Evolutionary conservation across 2,113 vertebrate species (phyloP), one percentile per base, ranked within the genome.

Genomic region (Brachyhypopomus occidentalis): DNA sequence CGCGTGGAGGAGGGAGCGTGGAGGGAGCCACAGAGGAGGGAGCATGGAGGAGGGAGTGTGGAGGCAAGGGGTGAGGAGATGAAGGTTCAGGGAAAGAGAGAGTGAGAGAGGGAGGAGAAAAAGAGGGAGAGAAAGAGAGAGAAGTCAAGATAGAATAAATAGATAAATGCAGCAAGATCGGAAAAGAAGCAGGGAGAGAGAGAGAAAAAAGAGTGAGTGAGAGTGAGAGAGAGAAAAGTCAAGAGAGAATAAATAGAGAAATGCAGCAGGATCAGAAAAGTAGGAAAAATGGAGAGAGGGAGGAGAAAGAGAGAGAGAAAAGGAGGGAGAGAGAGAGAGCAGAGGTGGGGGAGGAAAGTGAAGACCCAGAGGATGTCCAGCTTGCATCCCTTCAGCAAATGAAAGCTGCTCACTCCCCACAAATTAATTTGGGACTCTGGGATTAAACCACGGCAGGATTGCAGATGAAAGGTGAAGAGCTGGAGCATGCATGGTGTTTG

Each of bases 361-460:
- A 48, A 72, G 58, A 48, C 67, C 4, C 25, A 23, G 30, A 67
- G 72, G 59, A 64, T 2, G 20, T 80, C 81, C 83, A 52, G 71
- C 63, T 34, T 38, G 72, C 27, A 34, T 78, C 78, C 81, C 80
- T 81, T 36, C 64, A 60, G 64, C 22, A 11, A 45, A 84, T 60
- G 4, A 83, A 77, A 73, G 23, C 58, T 45, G 76, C 34, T 82
- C 58, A 34, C 64, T 82, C 72, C 6, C 22, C 64, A 72, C 76
- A 82, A 79, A 85, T 82, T 82, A 82, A 82, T 85, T 72, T 8
- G 66, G 84, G 72, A 85, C 72, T 82, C 60, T 71, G 84, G 84
- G 84, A 82, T 75, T 79, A 82, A 76, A 59, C 30, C 76, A 19
- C 75, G 41, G 38, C 36, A 72, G 75, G 60, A 60, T 36, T 20